These are phyloP conservation scores for Onychostoma macrolepis DNA, from an alignment of 2,113 vertebrate species.

Conservation along the genomic window DNA sequence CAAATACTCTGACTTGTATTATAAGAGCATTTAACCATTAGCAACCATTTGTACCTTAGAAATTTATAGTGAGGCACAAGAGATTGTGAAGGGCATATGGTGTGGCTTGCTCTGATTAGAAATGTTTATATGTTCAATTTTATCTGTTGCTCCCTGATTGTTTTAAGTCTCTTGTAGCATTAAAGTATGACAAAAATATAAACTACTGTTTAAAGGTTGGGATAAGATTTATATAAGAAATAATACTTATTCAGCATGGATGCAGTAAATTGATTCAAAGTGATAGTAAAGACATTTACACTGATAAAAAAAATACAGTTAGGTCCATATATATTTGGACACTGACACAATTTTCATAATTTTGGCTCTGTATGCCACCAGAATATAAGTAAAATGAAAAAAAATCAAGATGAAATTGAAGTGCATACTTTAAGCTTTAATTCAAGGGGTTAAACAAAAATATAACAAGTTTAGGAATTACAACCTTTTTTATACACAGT, in stretches of 20 bases:
- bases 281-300: not conserved
- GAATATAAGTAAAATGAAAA: too few relatives aligned
- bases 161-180: not conserved
- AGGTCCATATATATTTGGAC: too few relatives aligned
- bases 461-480: too few relatives aligned
- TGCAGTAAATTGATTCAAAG: not conserved
- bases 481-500: too few relatives aligned
- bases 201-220: not conserved
- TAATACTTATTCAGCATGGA: not conserved
- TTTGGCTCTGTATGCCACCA: too few relatives aligned
- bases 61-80: not conserved
- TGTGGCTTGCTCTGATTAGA: not conserved
- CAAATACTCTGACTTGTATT: constrained; percentile 36
- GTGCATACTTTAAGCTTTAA: too few relatives aligned
- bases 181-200: not conserved
- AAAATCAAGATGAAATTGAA: too few relatives aligned
- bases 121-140: not conserved
- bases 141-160: not conserved
- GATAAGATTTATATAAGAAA: not conserved
- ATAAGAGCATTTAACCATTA: constrained; percentile 28
- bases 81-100: not conserved
- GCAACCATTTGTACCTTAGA: constrained; percentile 18
- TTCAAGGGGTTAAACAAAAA: too few relatives aligned
- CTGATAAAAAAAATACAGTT: too few relatives aligned
- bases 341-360: too few relatives aligned